Percentiles rank a stretch among this genome's conserved stretches.
Evolutionary conservation across 2,888 invertebrate genomes (phyloP).

Genomic region (Pandemis corylana): DNA sequence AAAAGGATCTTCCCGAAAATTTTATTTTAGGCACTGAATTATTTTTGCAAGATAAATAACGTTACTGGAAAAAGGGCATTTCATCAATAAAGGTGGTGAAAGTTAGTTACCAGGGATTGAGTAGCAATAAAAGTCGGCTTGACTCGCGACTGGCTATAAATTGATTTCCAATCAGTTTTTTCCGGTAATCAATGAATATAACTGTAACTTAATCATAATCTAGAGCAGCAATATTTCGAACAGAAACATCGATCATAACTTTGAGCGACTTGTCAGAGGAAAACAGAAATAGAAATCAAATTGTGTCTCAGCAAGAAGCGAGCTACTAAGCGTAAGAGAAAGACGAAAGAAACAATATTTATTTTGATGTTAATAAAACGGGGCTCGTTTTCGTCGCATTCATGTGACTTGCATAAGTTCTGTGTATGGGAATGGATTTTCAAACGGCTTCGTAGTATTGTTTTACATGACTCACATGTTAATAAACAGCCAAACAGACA

Average conservation of each 20-base stretch:
- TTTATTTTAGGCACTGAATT: slow-evolving; percentile 55
- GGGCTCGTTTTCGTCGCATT: not conserved
- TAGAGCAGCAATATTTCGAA: not conserved
- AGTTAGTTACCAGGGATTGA: not conserved
- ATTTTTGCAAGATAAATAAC: slow-evolving; percentile 54
- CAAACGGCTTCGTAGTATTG: not conserved
- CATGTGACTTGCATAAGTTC: not conserved
- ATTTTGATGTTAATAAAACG: not conserved
- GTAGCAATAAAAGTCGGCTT: not conserved
- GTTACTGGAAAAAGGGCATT: slow-evolving; percentile 54
- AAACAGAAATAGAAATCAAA: slow-evolving; percentile 54
- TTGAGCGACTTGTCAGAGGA: slow-evolving; percentile 53
- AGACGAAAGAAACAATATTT: slow-evolving; percentile 1
- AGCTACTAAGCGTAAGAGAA: slow-evolving; percentile 13
- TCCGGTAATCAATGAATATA: not conserved
- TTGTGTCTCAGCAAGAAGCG: slow-evolving; percentile 14
- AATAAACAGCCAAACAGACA: no score
- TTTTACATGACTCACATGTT: no score
- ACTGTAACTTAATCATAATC: not conserved
- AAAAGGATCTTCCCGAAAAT: slow-evolving; percentile 48
- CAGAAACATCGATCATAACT: slow-evolving; percentile 42
- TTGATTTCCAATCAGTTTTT: not conserved
- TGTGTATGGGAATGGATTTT: not conserved
- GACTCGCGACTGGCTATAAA: not conserved
- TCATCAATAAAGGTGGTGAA: not conserved